phyloP scores from a whole-genome alignment of 2,797 vertebrate genomes.

The Myoxocephalus aenaeus region DNA sequence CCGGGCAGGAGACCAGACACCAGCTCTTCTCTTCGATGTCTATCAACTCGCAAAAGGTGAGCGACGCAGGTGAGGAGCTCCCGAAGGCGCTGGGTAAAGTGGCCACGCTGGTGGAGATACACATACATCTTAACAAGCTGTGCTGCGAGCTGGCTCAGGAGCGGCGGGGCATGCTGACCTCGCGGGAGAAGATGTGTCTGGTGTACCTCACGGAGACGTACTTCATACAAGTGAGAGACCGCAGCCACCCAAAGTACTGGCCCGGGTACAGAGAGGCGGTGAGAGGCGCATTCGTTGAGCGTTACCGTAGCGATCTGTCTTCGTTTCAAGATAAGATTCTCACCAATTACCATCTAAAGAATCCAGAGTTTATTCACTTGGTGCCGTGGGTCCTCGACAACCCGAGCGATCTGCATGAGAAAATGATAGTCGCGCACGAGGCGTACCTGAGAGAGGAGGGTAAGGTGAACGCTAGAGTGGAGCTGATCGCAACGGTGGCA shows the following conservation, averaged over 20 bases:
- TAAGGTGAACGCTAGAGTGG: too few relatives aligned
- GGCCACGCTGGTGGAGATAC: conserved; percentile 1
- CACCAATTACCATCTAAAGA: conserved; percentile 1
- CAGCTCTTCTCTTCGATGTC: too few relatives aligned
- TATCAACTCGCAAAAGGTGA: too few relatives aligned
- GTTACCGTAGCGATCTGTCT: not conserved
- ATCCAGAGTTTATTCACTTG: conserved; percentile 39
- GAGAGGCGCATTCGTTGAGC: not conserved
- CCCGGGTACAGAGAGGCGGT: not conserved
- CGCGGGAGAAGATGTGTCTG: too few relatives aligned
- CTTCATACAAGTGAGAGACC: conserved; percentile 6
- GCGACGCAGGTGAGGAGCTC: not conserved
- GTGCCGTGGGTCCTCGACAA: conserved; percentile 35
- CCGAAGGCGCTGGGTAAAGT: not conserved
- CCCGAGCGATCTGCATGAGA: not conserved
- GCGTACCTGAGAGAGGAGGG: conserved; percentile 16
- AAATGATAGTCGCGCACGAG: conserved; percentile 14
- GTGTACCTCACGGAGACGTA: too few relatives aligned
- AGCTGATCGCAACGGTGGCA: not conserved
- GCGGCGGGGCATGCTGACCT: too few relatives aligned
- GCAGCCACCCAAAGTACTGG: conserved; percentile 10
- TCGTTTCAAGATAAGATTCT: conserved; percentile 26
- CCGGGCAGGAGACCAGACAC: too few relatives aligned
- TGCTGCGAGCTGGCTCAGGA: conserved; percentile 2
- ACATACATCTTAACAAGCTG: too few relatives aligned